phyloP scores from a whole-genome alignment of 2,797 vertebrate species.

The Dryobates pubescens region DNA sequence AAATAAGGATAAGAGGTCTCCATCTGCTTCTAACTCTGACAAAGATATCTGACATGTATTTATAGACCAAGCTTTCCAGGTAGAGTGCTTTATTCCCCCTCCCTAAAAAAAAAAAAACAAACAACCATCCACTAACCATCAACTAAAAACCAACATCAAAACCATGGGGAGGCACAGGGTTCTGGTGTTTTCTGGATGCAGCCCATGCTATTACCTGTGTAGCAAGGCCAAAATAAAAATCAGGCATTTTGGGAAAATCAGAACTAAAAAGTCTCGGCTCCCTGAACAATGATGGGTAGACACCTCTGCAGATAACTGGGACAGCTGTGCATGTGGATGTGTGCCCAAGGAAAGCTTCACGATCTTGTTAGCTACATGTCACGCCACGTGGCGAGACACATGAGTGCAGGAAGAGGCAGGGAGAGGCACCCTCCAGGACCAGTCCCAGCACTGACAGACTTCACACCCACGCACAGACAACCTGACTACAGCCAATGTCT shows the following conservation, averaged over 20 bases:
- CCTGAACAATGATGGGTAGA: not conserved
- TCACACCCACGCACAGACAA: not conserved
- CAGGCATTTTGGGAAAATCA: not conserved
- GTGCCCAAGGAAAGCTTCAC: not conserved
- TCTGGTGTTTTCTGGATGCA: not conserved
- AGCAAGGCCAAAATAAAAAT: not conserved
- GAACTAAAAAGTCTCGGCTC: not conserved
- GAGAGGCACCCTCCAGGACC: not conserved
- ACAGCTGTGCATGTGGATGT: not conserved
- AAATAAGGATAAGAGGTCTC: constrained; percentile 18
- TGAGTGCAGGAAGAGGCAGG: fast-evolving
- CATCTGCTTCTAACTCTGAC: not conserved
- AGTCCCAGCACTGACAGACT: fast-evolving
- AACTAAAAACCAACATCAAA: not conserved
- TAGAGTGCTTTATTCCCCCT: not conserved
- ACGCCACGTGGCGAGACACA: fast-evolving
- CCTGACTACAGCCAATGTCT: not conserved
- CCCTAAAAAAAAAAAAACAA: not conserved
- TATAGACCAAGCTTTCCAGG: not conserved
- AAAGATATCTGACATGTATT: not conserved
- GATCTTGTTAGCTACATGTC: not conserved
- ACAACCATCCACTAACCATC: not conserved
- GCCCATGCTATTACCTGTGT: not conserved
- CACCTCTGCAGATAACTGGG: not conserved
- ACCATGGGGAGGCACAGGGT: not conserved